These are phyloP conservation scores for Torymus tubicola DNA, from an alignment of 2,888 invertebrate genomes.

Conservation along the genomic window DNA sequence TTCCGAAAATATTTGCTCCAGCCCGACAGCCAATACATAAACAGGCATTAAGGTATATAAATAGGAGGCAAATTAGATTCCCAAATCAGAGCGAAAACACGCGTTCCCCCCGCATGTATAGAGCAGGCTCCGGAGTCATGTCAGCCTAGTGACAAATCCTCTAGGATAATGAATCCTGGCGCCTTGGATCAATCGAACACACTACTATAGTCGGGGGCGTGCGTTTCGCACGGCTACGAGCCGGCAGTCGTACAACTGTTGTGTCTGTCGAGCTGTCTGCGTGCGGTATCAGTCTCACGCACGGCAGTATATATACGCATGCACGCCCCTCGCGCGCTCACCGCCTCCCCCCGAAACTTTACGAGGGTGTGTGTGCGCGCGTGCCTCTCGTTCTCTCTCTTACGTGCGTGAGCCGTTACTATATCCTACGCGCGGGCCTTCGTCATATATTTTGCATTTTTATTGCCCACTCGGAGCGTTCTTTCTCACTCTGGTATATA, in stretches of 20 bases:
- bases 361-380: constrained; percentile 60
- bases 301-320: neutral
- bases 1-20: constrained; percentile 28
- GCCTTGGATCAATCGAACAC: constrained; percentile 30
- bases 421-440: neutral
- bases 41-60: constrained; percentile 5
- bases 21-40: neutral
- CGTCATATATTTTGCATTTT: constrained; percentile 71
- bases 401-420: constrained; percentile 7
- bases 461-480: constrained; percentile 63
- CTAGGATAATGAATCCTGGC: constrained; percentile 30
- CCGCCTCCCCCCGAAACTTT: constrained; percentile 45
- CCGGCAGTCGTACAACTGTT: neutral
- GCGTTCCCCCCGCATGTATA: neutral
- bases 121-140: neutral
- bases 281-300: constrained; percentile 38
- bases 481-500: neutral
- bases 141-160: constrained; percentile 33
- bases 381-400: neutral
- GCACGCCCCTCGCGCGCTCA: constrained; percentile 3
- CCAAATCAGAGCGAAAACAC: constrained; percentile 3
- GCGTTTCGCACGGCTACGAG: neutral
- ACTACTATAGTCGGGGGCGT: too few species aligned
- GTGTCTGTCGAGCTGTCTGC: neutral
- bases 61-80: constrained; percentile 25